phyloP scores from a whole-genome alignment of 2,888 invertebrate genomes.

The Philonicus albiceps region DNA sequence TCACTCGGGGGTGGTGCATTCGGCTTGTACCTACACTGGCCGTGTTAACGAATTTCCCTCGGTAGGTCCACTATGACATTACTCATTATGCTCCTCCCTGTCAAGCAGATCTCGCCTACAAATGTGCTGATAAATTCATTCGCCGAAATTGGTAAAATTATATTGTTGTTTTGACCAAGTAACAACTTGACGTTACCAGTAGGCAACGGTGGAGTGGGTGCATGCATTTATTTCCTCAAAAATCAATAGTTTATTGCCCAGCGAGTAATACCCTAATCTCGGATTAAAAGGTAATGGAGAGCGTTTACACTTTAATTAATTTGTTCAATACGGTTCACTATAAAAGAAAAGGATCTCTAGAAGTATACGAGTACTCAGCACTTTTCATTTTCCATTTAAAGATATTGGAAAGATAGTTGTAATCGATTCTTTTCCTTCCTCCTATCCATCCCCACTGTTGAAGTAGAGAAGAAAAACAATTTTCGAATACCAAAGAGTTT shows the following conservation, averaged over 20 bases:
- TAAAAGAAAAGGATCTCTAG: neutral
- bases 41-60: neutral
- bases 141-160: constrained; percentile 7
- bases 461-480: neutral
- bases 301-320: neutral
- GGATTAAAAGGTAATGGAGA: neutral
- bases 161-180: neutral
- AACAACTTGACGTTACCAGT: neutral
- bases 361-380: neutral
- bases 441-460: neutral
- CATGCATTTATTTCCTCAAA: neutral
- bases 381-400: neutral
- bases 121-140: neutral
- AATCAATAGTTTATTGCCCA: neutral
- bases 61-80: neutral
- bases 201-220: neutral
- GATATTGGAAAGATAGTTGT: neutral
- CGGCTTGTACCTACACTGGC: neutral
- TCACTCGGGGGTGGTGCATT: constrained; percentile 11
- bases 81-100: neutral
- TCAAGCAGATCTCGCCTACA: neutral
- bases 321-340: neutral
- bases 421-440: neutral
- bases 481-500: neutral
- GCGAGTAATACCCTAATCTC: neutral